Evolutionary conservation across 2,797 vertebrate species (phyloP).

Genomic region (Cyprinella venusta): DNA sequence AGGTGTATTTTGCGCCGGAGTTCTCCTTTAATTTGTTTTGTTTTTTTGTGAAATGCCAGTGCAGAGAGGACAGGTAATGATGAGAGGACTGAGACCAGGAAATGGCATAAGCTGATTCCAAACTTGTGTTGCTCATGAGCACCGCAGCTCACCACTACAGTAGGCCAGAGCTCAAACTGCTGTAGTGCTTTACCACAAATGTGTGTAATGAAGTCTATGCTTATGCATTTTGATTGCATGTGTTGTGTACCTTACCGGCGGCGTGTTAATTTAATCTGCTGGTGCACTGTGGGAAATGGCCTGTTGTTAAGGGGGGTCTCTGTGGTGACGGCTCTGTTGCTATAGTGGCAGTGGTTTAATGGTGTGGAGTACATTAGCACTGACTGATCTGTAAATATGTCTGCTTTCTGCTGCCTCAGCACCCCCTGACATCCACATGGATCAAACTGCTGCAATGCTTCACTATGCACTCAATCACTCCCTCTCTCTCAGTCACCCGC

Average conservation of each 20-base stretch:
- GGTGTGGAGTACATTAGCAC: constrained; percentile 63
- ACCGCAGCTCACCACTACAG: not conserved
- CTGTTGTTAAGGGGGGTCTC: constrained; percentile 49
- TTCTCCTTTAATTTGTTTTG: not conserved
- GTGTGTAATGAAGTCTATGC: constrained; percentile 9
- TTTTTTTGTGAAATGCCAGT: too few relatives aligned
- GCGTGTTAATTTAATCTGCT: constrained; percentile 25
- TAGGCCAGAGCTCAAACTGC: not conserved
- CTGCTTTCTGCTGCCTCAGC: constrained; percentile 79
- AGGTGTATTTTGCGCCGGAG: too few relatives aligned
- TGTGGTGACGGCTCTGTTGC: constrained; percentile 11
- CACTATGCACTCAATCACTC: constrained; percentile 54
- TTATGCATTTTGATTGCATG: constrained; percentile 6
- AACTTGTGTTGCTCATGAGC: not conserved
- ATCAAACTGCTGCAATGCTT: constrained; percentile 64
- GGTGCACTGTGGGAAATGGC: constrained; percentile 31
- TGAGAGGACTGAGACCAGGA: too few relatives aligned
- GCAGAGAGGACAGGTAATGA: not conserved
- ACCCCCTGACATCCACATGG: constrained; percentile 58
- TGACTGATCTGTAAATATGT: constrained; percentile 82
- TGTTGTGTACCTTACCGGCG: not conserved
- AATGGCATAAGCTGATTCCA: not conserved
- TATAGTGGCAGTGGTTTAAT: constrained; percentile 55
- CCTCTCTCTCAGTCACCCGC: constrained; percentile 33
- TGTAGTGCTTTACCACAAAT: constrained; percentile 11